Base-by-base conservation (phyloP, 2,888 invertebrate species). In the Crocallis elinguaria region DNA sequence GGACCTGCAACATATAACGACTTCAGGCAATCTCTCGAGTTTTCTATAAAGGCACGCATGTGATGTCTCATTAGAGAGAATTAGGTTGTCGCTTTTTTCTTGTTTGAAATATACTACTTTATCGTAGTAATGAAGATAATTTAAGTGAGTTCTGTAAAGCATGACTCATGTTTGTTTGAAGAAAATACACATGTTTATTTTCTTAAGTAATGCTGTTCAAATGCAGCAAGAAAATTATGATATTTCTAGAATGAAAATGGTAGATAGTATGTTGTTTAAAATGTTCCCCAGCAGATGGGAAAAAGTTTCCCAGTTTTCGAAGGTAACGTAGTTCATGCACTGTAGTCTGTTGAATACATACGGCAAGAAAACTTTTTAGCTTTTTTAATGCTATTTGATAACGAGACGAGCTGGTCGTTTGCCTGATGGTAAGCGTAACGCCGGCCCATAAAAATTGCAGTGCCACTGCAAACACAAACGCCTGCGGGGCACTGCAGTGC, bases 11-110 rank as follows among this genome's bases (percentile, higher is more conserved):
- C 42, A 27, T 30, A 36, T 30, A 36, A 45, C 36, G 36, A n/a
- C 21, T 41, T 30, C 23, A 16, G 13, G n/a, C 17, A 32, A 29
- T 8, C 14, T 36, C 19, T n/a, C 12, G 11, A 9, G 8, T 30
- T 23, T 37, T 42, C 27, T 30, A 53, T 14, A 32, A 53, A 25
- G 3, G n/a, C 7, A 27, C 19, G 33, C 21, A 46, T 42, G 19
- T 36, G 14, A 39, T 53, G 48, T 38, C 42, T 42, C 42, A 32
- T 48, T 33, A 38, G 14, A 27, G 35, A 29, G 35, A 37, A 48
- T 27, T 38, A 48, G 9, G 32, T 25, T 25, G 19, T 1, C 6
- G 8, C 21, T 21, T n/a, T 13, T 2, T 25, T 33, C 19, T 30
- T 36, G 23, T 37, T 8, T 29, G 17, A 16, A 33, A 33, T 33